These are phyloP conservation scores for Poliocrania exsul DNA, from an alignment of 2,797 vertebrate species.

Conservation along the genomic window DNA sequence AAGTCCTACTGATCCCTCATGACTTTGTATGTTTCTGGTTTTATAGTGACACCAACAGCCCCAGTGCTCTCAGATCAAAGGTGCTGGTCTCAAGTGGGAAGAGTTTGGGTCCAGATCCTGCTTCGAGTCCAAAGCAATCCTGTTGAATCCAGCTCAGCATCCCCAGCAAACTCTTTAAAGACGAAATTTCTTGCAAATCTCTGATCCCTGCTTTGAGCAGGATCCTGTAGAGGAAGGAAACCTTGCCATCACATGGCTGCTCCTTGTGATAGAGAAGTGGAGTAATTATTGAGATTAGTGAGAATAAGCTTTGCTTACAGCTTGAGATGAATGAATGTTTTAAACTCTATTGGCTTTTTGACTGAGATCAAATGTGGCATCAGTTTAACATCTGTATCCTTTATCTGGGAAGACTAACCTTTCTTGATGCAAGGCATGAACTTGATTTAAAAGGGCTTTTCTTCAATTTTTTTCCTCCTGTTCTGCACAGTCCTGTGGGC, in stretches of 20 bases:
- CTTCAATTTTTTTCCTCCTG: neutral
- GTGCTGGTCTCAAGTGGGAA: neutral
- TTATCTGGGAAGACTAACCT: neutral
- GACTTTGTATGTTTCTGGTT: fast-evolving
- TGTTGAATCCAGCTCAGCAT: neutral
- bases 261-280: neutral
- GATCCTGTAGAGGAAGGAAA: neutral
- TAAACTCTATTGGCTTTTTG: neutral
- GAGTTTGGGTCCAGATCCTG: neutral
- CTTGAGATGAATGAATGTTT: neutral
- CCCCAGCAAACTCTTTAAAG: neutral
- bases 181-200: neutral
- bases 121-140: neutral
- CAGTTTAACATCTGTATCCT: neutral
- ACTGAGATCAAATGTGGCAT: neutral
- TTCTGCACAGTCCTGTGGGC: fast-evolving
- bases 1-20: neutral
- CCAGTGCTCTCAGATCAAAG: neutral
- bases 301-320: neutral
- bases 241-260: neutral
- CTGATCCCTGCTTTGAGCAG: neutral
- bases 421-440: neutral
- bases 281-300: neutral
- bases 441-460: slow-evolving; percentile 7
- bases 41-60: neutral